Percentiles rank a stretch among this genome's conserved stretches.
Evolutionary conservation across 2,888 invertebrate species (phyloP).

Genomic region (Heliconius erato): DNA sequence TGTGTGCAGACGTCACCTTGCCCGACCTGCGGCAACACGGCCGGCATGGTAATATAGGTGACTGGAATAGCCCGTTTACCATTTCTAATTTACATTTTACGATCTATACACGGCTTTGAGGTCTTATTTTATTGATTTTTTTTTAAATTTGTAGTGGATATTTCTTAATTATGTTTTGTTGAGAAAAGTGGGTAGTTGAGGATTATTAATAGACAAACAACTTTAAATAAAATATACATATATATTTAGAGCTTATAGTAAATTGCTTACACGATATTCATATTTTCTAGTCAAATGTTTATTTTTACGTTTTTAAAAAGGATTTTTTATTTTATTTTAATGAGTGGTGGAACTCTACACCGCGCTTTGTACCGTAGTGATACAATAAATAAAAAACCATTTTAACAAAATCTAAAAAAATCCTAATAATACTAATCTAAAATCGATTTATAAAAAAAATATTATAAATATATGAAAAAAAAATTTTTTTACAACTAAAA

Average conservation of each 20-base stretch:
- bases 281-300: background rate
- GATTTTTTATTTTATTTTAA: too few species aligned
- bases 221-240: too few species aligned
- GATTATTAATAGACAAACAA: too few species aligned
- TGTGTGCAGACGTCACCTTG: slow-evolving; percentile 52
- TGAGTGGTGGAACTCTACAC: too few species aligned
- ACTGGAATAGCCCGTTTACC: slow-evolving; percentile 48
- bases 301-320: accelerated
- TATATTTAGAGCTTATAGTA: too few species aligned
- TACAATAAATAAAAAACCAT: too few species aligned
- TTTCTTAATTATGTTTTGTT: too few species aligned
- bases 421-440: too few species aligned
- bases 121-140: slow-evolving; percentile 16
- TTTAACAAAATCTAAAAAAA: too few species aligned
- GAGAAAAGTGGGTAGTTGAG: too few species aligned
- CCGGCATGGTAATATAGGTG: slow-evolving; percentile 41
- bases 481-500: background rate
- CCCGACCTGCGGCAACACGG: slow-evolving; percentile 61
- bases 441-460: too few species aligned
- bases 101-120: slow-evolving; percentile 18
- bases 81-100: slow-evolving; percentile 47
- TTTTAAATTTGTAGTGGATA: background rate
- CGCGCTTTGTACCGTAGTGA: too few species aligned
- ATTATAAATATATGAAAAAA: background rate
- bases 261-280: background rate